Conservation (phyloP, 1,140 invertebrate species). For the Eubasilissa regina region DNA sequence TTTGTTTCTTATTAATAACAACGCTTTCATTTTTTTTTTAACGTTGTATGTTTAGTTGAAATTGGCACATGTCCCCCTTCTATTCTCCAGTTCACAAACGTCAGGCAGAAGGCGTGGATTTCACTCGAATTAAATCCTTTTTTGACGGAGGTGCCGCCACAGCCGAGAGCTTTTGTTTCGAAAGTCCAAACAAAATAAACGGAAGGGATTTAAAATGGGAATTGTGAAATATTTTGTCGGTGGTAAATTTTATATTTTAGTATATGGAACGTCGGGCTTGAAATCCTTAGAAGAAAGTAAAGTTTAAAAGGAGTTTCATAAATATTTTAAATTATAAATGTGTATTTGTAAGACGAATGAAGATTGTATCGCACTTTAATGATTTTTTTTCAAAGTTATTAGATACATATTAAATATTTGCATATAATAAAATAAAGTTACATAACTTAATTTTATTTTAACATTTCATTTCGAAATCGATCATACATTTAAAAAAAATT, state of each 20-base stretch:
- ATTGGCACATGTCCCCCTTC: background rate
- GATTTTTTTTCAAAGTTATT: too few relatives aligned
- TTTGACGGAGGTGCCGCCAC: conserved; percentile 45
- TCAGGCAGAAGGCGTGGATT: conserved; percentile 43
- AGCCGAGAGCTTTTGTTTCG: conserved; percentile 19
- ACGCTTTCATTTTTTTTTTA: background rate
- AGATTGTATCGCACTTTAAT: too few relatives aligned
- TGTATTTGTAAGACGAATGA: too few relatives aligned
- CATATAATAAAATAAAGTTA: too few relatives aligned
- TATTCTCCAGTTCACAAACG: conserved; percentile 20
- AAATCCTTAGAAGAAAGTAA: background rate
- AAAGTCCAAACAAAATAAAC: conserved; percentile 37
- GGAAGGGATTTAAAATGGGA: conserved; percentile 37
- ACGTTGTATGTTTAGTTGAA: background rate
- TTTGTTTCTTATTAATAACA: background rate
- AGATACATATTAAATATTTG: too few relatives aligned
- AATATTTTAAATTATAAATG: too few relatives aligned
- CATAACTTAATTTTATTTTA: too few relatives aligned
- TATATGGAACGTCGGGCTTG: conserved; percentile 1
- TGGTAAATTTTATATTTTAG: conserved; percentile 30
- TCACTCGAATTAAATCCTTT: conserved; percentile 47
- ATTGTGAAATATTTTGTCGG: conserved; percentile 16
- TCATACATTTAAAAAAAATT: too few relatives aligned
- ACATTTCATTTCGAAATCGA: too few relatives aligned
- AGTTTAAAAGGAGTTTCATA: too few relatives aligned